Conservation (phyloP, 2,797 vertebrate genomes). For the Liparis tanakae region DNA sequence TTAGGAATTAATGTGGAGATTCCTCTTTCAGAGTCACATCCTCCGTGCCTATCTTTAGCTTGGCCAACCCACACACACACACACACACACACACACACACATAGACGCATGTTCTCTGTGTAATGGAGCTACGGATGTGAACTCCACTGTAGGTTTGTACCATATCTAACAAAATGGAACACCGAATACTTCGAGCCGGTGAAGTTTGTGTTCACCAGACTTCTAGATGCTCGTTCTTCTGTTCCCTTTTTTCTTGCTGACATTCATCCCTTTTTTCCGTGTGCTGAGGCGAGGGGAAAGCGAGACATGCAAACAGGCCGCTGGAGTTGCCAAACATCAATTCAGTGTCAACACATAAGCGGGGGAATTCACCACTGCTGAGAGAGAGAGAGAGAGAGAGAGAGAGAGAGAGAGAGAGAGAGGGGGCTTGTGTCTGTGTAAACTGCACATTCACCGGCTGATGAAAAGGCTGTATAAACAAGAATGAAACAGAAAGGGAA, state of each 20-base stretch:
- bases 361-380: slow-evolving; percentile 40
- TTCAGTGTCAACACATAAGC: slow-evolving; percentile 41
- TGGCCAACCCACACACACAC: not conserved
- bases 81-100: too few species aligned
- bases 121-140: slow-evolving; percentile 14
- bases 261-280: slow-evolving; percentile 34
- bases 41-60: slow-evolving; percentile 57
- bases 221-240: not conserved
- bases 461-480: slow-evolving; percentile 52
- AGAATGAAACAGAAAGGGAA: slow-evolving; percentile 30
- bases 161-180: slow-evolving; percentile 24
- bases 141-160: slow-evolving; percentile 4
- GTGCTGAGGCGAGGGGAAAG: not conserved
- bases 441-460: slow-evolving; percentile 34
- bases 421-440: slow-evolving; percentile 34
- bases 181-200: not conserved
- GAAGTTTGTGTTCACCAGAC: not conserved
- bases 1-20: slow-evolving; percentile 73
- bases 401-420: not conserved
- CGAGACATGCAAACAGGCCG: slow-evolving; percentile 41
- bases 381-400: slow-evolving; percentile 14
- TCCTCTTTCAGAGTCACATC: slow-evolving; percentile 53
- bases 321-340: slow-evolving; percentile 33
- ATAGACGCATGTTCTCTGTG: slow-evolving; percentile 20
- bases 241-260: slow-evolving; percentile 33